These are phyloP conservation scores for Conger conger DNA, from an alignment of 2,113 vertebrate genomes.

Conservation along the genomic window DNA sequence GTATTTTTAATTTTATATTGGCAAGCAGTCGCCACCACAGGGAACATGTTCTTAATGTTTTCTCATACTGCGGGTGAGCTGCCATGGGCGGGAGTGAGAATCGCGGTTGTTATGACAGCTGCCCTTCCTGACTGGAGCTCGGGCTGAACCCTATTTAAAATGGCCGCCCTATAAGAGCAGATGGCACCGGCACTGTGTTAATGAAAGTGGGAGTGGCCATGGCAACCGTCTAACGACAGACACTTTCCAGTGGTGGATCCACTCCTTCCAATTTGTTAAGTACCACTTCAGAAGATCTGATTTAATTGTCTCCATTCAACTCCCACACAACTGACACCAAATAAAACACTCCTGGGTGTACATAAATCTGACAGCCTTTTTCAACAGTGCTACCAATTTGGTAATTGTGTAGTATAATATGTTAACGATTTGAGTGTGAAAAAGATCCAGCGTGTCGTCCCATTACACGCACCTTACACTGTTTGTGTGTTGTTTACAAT, in stretches of 20 bases:
- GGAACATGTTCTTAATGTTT: too few relatives aligned
- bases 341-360: conserved; percentile 59
- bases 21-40: too few relatives aligned
- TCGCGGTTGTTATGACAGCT: conserved; percentile 59
- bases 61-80: conserved; percentile 40
- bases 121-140: conserved; percentile 58
- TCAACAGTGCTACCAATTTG: conserved; percentile 42
- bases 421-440: background rate
- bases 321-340: conserved; percentile 62
- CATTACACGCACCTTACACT: background rate
- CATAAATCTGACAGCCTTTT: conserved; percentile 43
- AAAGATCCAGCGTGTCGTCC: background rate
- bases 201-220: conserved; percentile 59
- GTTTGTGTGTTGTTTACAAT: background rate
- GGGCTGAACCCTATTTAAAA: conserved; percentile 75
- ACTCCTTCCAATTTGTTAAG: conserved; percentile 76
- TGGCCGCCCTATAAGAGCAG: conserved; percentile 64
- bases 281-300: conserved; percentile 65
- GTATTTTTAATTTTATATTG: too few relatives aligned
- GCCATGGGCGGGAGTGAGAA: conserved; percentile 56
- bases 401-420: conserved; percentile 35
- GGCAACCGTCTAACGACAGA: conserved; percentile 67
- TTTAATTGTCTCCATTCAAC: conserved; percentile 67
- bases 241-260: conserved; percentile 63
- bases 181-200: conserved; percentile 59